A percentile compares a stretch with the other conserved stretches of the same genome.
These are phyloP conservation scores for Caenorhabditis imperialis DNA, from an alignment of 2,888 invertebrate species.

Conservation along the genomic window DNA sequence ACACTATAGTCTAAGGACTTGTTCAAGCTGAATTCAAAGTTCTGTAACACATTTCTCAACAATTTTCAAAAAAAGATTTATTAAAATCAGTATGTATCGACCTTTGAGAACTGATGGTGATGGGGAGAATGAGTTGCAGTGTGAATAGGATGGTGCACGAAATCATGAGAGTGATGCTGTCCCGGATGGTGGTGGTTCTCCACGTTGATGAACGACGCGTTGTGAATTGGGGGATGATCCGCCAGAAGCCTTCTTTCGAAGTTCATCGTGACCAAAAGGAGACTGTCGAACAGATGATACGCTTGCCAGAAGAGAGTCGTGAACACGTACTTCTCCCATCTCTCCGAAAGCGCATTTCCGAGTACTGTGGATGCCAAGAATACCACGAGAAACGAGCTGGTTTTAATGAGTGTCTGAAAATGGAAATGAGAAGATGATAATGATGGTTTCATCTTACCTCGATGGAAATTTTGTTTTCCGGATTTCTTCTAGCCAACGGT, in stretches of 20 bases:
- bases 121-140: neutral
- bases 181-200: constrained; percentile 1
- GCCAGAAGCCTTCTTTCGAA: constrained; percentile 19
- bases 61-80: too few species aligned
- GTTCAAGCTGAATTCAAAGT: too few species aligned
- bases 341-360: neutral
- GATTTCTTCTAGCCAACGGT: neutral
- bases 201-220: constrained; percentile 24
- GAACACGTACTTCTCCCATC: constrained; percentile 18
- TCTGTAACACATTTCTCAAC: too few species aligned
- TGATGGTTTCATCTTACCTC: neutral
- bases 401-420: constrained; percentile 7
- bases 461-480: neutral
- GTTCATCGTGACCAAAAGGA: constrained; percentile 2
- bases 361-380: neutral
- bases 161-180: neutral
- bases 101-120: constrained; percentile 14
- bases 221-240: neutral
- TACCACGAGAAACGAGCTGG: constrained; percentile 1
- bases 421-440: neutral
- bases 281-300: constrained; percentile 29
- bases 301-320: constrained; percentile 12
- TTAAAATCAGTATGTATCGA: constrained; percentile 11
- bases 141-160: constrained; percentile 1
- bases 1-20: too few species aligned